Evolutionary conservation across 2,888 invertebrate species (phyloP).

Genomic region (Lithophane semibrunnea): DNA sequence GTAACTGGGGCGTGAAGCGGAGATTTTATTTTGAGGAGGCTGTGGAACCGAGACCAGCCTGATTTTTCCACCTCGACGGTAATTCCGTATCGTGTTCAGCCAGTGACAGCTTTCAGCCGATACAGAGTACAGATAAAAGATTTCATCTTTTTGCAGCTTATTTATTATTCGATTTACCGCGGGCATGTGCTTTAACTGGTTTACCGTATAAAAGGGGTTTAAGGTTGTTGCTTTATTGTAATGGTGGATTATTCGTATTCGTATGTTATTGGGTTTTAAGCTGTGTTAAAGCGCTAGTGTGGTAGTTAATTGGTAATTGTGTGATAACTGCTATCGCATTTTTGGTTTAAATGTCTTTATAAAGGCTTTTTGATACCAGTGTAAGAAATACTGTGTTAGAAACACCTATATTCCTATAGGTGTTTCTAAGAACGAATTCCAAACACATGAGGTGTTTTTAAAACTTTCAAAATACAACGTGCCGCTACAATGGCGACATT

Average conservation of each 20-base stretch:
- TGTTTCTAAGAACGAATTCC: too few species aligned
- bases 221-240: conserved; percentile 38
- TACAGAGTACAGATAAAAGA: conserved; percentile 65
- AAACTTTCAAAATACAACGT: background rate
- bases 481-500: too few species aligned
- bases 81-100: conserved; percentile 66
- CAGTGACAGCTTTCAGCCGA: conserved; percentile 56
- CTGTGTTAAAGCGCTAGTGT: conserved; percentile 19
- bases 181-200: conserved; percentile 31
- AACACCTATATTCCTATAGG: background rate
- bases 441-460: background rate
- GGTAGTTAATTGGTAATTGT: conserved; percentile 7
- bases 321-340: background rate
- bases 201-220: conserved; percentile 23
- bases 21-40: conserved; percentile 81
- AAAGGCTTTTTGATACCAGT: background rate
- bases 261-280: conserved; percentile 22
- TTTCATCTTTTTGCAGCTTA: conserved; percentile 57
- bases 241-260: conserved; percentile 35
- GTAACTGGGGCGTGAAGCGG: conserved; percentile 81
- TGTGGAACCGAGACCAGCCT: conserved; percentile 72
- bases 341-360: background rate
- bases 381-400: background rate
- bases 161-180: conserved; percentile 56
- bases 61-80: conserved; percentile 76